phyloP scores from a whole-genome alignment of 1,140 invertebrate species.

The Macrobrachium rosenbergii region DNA sequence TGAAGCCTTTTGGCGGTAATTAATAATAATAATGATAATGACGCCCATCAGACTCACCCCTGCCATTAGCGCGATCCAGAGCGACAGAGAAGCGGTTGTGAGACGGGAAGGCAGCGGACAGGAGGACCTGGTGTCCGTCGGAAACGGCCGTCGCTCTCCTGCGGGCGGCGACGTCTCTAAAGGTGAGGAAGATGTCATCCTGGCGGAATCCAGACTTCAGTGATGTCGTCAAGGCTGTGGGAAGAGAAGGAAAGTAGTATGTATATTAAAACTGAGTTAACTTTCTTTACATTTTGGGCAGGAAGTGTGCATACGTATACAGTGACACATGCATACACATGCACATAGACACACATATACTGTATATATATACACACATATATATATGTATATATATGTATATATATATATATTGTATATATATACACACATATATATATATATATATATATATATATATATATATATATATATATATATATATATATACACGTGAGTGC shows the following conservation, averaged over 20 bases:
- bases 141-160: not conserved
- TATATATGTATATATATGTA: constrained; percentile 20
- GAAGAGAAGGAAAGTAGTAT: not conserved
- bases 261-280: not conserved
- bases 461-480: constrained; percentile 31
- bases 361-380: constrained; percentile 18
- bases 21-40: too few species aligned
- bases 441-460: constrained; percentile 34
- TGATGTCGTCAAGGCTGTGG: constrained; percentile 39
- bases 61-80: constrained; percentile 24
- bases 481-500: not conserved
- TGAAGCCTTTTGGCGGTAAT: too few species aligned
- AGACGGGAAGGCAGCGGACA: constrained; percentile 47
- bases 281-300: too few species aligned
- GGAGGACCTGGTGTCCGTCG: constrained; percentile 5
- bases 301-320: too few species aligned
- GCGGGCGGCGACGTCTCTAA: constrained; percentile 8
- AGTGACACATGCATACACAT: constrained; percentile 5
- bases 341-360: too few species aligned
- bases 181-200: constrained; percentile 34
- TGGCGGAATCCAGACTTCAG: constrained; percentile 8
- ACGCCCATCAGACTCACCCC: constrained; percentile 5
- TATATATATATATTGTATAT: too few species aligned
- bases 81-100: constrained; percentile 30
- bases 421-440: constrained; percentile 18